Base-by-base conservation (phyloP, 2,797 vertebrate species). In the Cossypha niveicapilla region DNA sequence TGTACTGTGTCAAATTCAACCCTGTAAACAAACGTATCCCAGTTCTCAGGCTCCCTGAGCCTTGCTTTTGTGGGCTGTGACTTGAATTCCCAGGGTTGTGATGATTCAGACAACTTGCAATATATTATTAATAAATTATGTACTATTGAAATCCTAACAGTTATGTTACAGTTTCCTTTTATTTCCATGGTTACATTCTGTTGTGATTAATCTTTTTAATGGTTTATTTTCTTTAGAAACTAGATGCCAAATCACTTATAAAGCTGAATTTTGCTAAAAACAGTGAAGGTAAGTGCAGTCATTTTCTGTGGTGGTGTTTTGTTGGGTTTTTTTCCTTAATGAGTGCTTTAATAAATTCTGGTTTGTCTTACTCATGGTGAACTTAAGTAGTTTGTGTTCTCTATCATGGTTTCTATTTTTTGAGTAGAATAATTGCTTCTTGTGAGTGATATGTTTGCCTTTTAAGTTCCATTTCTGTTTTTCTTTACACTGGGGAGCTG, bases 201-300 rank as follows among this genome's bases (percentile, higher is more conserved):
- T 78, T 74, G 48, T 62, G 86, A 92, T 87, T 97, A 89, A 94
- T 93, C 34, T 84, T 86, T 79, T 83, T 63, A 63, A 76, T 91
- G 37, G n/a, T 88, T 94, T 68, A 13, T 90, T 85, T 86, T 93
- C 50, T 96, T 88, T 93, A 99, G 99, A 99, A 99, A 97, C 97
- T 99, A 27, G 99, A 99, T 41, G 98, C 98, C 44, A 99, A 99
- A 94, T 98, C 98, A 45, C 98, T 99, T 84, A 98, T 99, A 97
- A 99, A 98, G 94, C 98, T 99, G 58, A 99, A 99, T 97, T 96
- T 99, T 83, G 95, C 97, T 89, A 99, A 99, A 97, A 99, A 99
- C 98, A 99, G 75, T 14, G 99, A 99, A 89, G 99, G 99, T 99
- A 97, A 98, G 96, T 97, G 50, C 63, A 63, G 41, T 79, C 7